Conservation (phyloP, 2,888 invertebrate genomes). For the Gibbula magus region DNA sequence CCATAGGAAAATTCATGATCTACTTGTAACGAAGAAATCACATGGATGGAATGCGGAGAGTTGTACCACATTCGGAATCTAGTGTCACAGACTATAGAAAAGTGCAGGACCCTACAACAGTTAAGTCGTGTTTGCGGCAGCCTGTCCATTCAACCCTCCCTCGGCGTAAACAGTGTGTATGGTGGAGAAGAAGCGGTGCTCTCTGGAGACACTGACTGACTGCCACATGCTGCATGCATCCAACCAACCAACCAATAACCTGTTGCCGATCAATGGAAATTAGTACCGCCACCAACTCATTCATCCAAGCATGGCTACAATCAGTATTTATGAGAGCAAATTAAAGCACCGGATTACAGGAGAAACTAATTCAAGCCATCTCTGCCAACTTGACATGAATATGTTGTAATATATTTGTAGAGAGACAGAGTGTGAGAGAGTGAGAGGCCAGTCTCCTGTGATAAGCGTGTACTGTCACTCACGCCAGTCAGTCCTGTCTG, state of each 20-base stretch:
- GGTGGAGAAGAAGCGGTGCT: not conserved
- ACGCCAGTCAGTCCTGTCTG: not conserved
- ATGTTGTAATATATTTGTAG: conserved; percentile 3
- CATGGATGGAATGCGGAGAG: no score
- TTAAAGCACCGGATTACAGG: not conserved
- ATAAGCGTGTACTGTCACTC: not conserved
- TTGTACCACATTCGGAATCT: no score
- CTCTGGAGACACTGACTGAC: not conserved
- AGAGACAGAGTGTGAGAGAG: not conserved
- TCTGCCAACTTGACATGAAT: conserved; percentile 13
- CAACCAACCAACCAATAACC: not conserved
- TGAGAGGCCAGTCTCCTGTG: not conserved
- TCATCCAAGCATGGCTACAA: not conserved
- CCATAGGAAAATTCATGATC: no score
- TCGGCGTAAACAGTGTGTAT: no score
- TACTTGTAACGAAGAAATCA: no score
- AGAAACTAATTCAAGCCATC: conserved; percentile 1
- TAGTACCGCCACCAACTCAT: not conserved
- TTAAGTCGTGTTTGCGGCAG: no score
- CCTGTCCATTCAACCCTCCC: no score
- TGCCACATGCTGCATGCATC: not conserved
- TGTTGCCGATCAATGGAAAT: conserved; percentile 13
- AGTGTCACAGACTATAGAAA: no score
- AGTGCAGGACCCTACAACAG: no score
- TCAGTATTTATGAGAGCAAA: conserved; percentile 9